Conservation (phyloP, 2,888 invertebrate species). For the Drosophila buzzatii region DNA sequence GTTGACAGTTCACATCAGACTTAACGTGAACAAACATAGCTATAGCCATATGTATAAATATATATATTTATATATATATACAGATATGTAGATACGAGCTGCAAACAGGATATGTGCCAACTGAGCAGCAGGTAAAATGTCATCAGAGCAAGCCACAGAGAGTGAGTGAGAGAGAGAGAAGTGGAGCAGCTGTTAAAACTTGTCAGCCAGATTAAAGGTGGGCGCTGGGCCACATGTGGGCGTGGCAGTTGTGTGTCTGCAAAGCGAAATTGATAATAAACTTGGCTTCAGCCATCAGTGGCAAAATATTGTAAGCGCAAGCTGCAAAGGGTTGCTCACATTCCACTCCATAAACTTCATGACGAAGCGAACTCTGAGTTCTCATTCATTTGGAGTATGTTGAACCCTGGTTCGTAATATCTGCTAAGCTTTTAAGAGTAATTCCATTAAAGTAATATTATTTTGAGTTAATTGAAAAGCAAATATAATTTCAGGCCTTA, state of each 20-base stretch:
- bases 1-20: slow-evolving; percentile 78
- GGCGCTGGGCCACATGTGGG: neutral
- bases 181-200: slow-evolving; percentile 41
- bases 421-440: neutral
- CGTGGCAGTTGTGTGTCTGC: neutral
- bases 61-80: neutral
- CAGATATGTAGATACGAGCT: slow-evolving; percentile 12
- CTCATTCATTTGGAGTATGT: neutral
- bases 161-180: neutral
- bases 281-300: slow-evolving; percentile 13
- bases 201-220: slow-evolving; percentile 50
- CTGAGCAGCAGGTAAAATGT: slow-evolving; percentile 68
- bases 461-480: neutral
- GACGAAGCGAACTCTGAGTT: neutral
- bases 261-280: slow-evolving; percentile 31
- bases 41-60: slow-evolving; percentile 19
- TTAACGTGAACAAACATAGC: slow-evolving; percentile 38
- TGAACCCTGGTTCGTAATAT: neutral
- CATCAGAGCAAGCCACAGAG: slow-evolving; percentile 23
- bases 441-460: neutral
- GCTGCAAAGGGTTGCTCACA: slow-evolving; percentile 12
- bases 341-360: slow-evolving; percentile 12
- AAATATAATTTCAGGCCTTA: too few relatives aligned
- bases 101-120: slow-evolving; percentile 62
- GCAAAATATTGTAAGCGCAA: slow-evolving; percentile 1